phyloP scores from a whole-genome alignment of 2,113 vertebrate species.

The Cryptomyrus ogoouensis region DNA sequence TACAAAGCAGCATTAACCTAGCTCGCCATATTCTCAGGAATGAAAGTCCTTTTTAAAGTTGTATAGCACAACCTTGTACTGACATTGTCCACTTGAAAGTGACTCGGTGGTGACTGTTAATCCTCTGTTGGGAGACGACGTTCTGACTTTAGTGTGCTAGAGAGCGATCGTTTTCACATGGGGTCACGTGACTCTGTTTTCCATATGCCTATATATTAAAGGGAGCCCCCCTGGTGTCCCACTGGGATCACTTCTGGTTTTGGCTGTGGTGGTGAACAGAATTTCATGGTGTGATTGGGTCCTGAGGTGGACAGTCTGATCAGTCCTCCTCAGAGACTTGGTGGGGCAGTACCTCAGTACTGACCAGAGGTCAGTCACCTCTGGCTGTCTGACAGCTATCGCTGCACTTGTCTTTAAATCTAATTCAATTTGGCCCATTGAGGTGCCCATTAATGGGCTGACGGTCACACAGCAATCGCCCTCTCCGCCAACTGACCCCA shows the following conservation, averaged over 20 bases:
- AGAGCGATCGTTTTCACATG: neutral
- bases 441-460: neutral
- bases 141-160: neutral
- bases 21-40: neutral
- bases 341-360: too few relatives aligned
- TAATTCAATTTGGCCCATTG: conserved; percentile 19
- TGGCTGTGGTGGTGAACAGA: neutral
- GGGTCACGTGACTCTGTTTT: neutral
- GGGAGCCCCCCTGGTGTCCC: neutral
- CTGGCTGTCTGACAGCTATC: conserved; percentile 6
- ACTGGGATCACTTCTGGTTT: neutral
- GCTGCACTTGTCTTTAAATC: neutral
- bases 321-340: neutral
- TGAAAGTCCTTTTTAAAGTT: neutral
- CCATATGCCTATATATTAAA: neutral
- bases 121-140: neutral
- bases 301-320: neutral
- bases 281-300: neutral
- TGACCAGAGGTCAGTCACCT: neutral
- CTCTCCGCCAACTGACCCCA: neutral
- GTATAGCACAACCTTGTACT: neutral
- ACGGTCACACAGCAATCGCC: conserved; percentile 3
- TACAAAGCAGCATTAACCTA: neutral
- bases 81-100: conserved; percentile 15
- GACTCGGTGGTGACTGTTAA: neutral